These are phyloP conservation scores for Dermochelys coriacea DNA, from an alignment of 2,797 vertebrate species.

Conservation along the genomic window DNA sequence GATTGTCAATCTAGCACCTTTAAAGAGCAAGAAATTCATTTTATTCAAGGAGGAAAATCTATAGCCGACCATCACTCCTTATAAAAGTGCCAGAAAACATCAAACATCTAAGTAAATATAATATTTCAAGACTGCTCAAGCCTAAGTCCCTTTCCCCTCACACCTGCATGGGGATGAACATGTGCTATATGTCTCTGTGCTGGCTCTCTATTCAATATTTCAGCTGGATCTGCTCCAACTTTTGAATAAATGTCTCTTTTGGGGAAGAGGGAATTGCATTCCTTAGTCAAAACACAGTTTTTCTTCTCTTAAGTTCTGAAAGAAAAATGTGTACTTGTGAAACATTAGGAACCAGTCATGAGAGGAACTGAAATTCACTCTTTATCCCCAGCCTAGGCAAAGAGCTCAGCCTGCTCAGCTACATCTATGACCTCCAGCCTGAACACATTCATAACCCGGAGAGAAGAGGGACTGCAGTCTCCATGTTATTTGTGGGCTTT, in stretches of 20 bases:
- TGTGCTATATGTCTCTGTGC: slow-evolving; percentile 24
- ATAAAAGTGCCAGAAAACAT: slow-evolving; percentile 57
- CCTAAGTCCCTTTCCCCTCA: slow-evolving; percentile 43
- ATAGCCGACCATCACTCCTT: slow-evolving; percentile 58
- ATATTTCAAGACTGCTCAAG: slow-evolving; percentile 54
- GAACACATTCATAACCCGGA: neutral
- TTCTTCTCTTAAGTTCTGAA: slow-evolving; percentile 59
- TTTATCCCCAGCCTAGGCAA: neutral
- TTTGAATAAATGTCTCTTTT: slow-evolving; percentile 72
- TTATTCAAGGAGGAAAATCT: slow-evolving; percentile 22
- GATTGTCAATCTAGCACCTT: neutral
- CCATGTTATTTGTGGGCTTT: neutral
- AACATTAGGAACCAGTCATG: slow-evolving; percentile 13
- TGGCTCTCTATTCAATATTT: slow-evolving; percentile 51
- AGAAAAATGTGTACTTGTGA: slow-evolving; percentile 7
- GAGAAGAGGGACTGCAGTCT: neutral
- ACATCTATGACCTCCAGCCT: neutral
- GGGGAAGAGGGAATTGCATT: slow-evolving; percentile 67
- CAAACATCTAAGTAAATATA: slow-evolving; percentile 50
- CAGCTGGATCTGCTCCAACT: slow-evolving; percentile 49
- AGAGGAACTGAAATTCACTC: slow-evolving; percentile 34
- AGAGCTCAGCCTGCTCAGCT: neutral
- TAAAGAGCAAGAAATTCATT: slow-evolving; percentile 37
- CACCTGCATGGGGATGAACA: slow-evolving; percentile 61
- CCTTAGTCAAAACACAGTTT: slow-evolving; percentile 50